Evolutionary conservation across 1,140 invertebrate species (phyloP).

Genomic region (Dolichoris vasculosae): DNA sequence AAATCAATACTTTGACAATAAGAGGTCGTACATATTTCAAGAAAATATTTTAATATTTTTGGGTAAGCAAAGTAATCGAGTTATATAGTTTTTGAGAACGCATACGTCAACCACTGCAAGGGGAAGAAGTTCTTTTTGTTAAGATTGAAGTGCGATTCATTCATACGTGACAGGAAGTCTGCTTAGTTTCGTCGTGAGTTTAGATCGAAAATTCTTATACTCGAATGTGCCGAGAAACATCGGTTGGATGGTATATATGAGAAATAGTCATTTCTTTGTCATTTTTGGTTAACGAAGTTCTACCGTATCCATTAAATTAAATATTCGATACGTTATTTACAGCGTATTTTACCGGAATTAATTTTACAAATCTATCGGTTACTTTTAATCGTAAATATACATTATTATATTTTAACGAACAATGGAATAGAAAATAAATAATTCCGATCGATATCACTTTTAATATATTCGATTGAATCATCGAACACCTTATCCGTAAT

Average conservation of each 20-base stretch:
- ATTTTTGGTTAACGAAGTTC: neutral
- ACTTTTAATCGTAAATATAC: too few species aligned
- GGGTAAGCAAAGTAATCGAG: neutral
- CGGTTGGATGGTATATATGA: neutral
- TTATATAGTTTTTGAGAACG: neutral
- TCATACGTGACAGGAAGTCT: slow-evolving; percentile 23
- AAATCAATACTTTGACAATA: slow-evolving; percentile 47
- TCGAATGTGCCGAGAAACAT: neutral
- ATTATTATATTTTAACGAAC: too few species aligned
- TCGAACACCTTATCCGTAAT: too few species aligned
- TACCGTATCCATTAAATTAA: too few species aligned
- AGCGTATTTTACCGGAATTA: too few species aligned
- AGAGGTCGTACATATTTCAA: slow-evolving; percentile 56
- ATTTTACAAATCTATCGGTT: too few species aligned
- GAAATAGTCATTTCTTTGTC: neutral
- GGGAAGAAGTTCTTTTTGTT: neutral
- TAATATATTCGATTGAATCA: too few species aligned
- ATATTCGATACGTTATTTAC: too few species aligned
- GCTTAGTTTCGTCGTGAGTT: slow-evolving; percentile 28
- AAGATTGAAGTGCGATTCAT: slow-evolving; percentile 15
- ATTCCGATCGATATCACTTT: too few species aligned
- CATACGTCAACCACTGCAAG: neutral
- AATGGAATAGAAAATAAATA: too few species aligned
- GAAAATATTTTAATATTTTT: slow-evolving; percentile 65
- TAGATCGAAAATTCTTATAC: slow-evolving; percentile 2